phyloP scores from a whole-genome alignment of 2,113 vertebrate genomes.

The Vireo altiloquus region DNA sequence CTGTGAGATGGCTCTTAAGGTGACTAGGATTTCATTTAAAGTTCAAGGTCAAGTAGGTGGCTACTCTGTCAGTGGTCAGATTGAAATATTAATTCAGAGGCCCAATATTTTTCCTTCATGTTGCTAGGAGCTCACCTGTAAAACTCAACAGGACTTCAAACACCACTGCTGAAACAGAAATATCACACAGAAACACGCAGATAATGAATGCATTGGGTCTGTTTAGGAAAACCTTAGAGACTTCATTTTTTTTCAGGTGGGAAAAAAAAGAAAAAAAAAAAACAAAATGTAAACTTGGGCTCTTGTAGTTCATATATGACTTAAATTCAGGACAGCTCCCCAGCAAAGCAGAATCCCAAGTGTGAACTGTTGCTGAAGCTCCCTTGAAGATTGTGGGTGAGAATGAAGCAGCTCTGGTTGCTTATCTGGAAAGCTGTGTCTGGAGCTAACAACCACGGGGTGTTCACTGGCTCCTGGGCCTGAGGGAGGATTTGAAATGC shows the following conservation, averaged over 20 bases:
- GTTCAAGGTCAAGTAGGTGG: background rate
- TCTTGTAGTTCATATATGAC: background rate
- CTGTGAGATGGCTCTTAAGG: background rate
- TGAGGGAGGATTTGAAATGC: background rate
- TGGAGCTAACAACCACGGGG: rapidly evolving
- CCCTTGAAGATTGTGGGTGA: background rate
- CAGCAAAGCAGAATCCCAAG: background rate
- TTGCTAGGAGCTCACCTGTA: background rate
- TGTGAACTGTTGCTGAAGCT: rapidly evolving
- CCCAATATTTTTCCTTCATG: background rate
- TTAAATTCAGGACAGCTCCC: background rate
- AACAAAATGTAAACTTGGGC: background rate
- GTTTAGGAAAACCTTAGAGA: background rate
- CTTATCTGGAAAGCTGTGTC: background rate
- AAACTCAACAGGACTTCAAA: background rate
- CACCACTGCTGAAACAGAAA: background rate
- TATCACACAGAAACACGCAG: background rate
- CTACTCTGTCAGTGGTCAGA: background rate
- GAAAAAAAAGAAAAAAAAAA: rapidly evolving
- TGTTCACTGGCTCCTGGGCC: background rate
- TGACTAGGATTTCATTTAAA: background rate
- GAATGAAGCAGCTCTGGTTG: background rate
- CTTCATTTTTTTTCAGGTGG: background rate
- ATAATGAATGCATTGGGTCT: background rate
- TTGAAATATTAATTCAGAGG: background rate